Evolutionary conservation across 2,888 invertebrate genomes (phyloP).

Genomic region (Apotomis capreana): DNA sequence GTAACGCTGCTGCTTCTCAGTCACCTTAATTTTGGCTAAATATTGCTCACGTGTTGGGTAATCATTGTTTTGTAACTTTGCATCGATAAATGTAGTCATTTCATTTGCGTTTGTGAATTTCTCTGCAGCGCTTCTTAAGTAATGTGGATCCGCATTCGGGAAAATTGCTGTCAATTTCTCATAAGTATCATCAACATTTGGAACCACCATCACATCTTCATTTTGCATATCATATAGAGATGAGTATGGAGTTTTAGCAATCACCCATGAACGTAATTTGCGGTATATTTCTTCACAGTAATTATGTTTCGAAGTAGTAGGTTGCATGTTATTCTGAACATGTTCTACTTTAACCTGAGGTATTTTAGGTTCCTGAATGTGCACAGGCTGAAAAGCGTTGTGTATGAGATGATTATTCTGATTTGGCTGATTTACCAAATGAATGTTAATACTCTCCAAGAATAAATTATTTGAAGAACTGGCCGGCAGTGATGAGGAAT

Average conservation of each 20-base stretch:
- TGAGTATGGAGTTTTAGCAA: neutral
- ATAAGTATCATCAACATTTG: neutral
- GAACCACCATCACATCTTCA: neutral
- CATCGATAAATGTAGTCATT: neutral
- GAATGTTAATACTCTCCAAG: no score
- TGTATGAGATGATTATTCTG: no score
- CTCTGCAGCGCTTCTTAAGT: conserved; percentile 1
- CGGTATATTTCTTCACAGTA: conserved; percentile 6
- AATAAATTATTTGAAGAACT: no score
- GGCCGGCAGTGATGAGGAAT: no score
- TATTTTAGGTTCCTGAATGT: no score
- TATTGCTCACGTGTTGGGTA: conserved; percentile 8
- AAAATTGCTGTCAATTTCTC: neutral
- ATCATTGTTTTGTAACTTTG: neutral
- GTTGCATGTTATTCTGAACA: neutral
- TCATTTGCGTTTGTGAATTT: neutral
- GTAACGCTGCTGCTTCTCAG: conserved; percentile 4
- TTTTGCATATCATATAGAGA: no score
- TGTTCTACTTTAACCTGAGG: no score
- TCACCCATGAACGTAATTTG: neutral
- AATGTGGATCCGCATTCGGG: conserved; percentile 7
- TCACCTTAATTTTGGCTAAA: neutral
- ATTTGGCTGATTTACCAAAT: no score
- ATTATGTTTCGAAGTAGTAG: neutral
- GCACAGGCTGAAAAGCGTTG: no score